Evolutionary conservation across 2,113 vertebrate species (phyloP).

Genomic region (Beaufortia kweichowensis): DNA sequence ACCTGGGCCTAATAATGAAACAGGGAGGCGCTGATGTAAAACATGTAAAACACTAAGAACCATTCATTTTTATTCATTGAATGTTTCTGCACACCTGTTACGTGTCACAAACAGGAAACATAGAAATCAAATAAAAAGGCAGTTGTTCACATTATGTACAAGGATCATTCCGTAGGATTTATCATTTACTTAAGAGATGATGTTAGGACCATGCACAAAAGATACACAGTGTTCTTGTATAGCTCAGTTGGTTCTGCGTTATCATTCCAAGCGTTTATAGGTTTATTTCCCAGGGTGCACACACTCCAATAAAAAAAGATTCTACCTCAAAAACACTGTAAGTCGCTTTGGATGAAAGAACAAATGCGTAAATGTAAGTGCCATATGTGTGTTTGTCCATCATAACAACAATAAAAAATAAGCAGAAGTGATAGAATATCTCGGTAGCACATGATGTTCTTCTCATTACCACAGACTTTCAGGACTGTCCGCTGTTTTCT

Average conservation of each 20-base stretch:
- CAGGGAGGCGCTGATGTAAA: too few relatives aligned
- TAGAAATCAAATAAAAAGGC: too few relatives aligned
- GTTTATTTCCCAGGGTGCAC: too few relatives aligned
- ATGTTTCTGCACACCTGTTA: too few relatives aligned
- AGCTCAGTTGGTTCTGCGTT: too few relatives aligned
- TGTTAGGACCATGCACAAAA: not conserved
- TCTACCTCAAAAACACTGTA: not conserved
- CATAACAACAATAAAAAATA: constrained; percentile 5
- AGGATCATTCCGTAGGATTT: not conserved
- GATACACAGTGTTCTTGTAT: too few relatives aligned
- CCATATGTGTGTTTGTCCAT: constrained; percentile 23
- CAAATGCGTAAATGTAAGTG: not conserved
- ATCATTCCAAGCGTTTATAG: too few relatives aligned
- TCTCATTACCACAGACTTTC: constrained; percentile 27
- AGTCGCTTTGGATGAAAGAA: not conserved
- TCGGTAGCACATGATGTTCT: constrained; percentile 48
- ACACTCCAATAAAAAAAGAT: too few relatives aligned
- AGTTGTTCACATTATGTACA: not conserved
- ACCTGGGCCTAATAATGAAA: too few relatives aligned
- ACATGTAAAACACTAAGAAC: too few relatives aligned
- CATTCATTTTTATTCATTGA: too few relatives aligned
- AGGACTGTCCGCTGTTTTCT: constrained; percentile 67
- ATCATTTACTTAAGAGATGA: not conserved
- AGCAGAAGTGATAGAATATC: constrained; percentile 16
- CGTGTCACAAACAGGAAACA: too few relatives aligned